Conservation (phyloP, 1,140 invertebrate species). For the Bradysia coprophila region DNA sequence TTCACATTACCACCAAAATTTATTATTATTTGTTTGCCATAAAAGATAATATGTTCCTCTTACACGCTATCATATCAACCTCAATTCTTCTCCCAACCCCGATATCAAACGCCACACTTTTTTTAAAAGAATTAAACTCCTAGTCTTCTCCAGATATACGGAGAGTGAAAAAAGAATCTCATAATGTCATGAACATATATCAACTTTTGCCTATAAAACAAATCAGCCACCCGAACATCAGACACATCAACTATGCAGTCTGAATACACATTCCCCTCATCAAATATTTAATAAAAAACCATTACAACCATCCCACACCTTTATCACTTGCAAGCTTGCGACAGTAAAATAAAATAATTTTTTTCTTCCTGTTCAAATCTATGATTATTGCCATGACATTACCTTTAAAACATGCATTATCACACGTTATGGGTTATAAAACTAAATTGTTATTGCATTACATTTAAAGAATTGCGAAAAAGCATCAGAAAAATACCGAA, state of each 20-base stretch:
- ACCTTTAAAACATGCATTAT: background rate
- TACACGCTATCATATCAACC: no score
- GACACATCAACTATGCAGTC: no score
- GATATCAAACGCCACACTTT: no score
- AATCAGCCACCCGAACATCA: background rate
- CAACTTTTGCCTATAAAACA: background rate
- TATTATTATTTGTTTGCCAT: no score
- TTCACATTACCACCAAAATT: no score
- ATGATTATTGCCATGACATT: background rate
- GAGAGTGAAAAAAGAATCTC: background rate
- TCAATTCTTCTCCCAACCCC: no score
- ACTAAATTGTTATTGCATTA: background rate
- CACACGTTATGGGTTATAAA: background rate
- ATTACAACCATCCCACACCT: background rate
- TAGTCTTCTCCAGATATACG: no score
- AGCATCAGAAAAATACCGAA: background rate
- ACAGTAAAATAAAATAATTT: background rate
- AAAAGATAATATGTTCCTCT: no score
- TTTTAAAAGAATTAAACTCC: no score
- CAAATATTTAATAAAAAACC: background rate
- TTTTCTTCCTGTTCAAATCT: background rate
- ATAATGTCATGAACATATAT: background rate
- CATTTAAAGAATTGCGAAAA: background rate
- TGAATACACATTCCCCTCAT: background rate
- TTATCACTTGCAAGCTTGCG: no score